Percentiles rank a stretch among this genome's conserved stretches.
These are phyloP conservation scores for Cochlearius cochlearius DNA, from an alignment of 2,113 vertebrate species.

Conservation along the genomic window DNA sequence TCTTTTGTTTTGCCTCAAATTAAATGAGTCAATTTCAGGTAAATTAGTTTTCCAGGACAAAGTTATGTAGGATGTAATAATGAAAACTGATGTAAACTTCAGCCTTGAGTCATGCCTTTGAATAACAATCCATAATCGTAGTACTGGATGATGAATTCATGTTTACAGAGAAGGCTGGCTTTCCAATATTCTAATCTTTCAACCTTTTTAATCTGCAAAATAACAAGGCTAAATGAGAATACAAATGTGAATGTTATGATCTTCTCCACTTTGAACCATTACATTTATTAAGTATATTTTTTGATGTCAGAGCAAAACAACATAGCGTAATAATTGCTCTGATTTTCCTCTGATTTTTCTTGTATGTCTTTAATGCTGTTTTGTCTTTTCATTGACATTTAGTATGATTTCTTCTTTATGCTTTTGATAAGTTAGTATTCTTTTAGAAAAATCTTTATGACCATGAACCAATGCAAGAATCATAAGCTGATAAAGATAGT, in stretches of 20 bases:
- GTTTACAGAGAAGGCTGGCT: background rate
- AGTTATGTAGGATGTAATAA: background rate
- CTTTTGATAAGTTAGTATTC: background rate
- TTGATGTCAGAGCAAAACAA: background rate
- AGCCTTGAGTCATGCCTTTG: background rate
- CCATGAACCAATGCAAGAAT: background rate
- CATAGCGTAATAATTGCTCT: background rate
- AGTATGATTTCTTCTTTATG: background rate
- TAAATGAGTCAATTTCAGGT: background rate
- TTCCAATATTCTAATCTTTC: background rate
- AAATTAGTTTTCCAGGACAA: background rate
- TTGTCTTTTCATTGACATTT: background rate
- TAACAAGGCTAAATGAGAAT: background rate
- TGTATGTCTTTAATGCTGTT: background rate
- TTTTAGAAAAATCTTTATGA: background rate
- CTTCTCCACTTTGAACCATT: background rate
- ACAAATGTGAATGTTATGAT: background rate
- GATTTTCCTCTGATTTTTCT: background rate
- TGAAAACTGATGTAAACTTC: background rate
- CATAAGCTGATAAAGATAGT: background rate
- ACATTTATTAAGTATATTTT: background rate
- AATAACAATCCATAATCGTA: background rate
- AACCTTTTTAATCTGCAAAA: background rate
- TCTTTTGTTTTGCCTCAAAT: background rate
- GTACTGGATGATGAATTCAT: background rate